phyloP scores from a whole-genome alignment of 2,888 invertebrate genomes.

The Callimorpha dominula region DNA sequence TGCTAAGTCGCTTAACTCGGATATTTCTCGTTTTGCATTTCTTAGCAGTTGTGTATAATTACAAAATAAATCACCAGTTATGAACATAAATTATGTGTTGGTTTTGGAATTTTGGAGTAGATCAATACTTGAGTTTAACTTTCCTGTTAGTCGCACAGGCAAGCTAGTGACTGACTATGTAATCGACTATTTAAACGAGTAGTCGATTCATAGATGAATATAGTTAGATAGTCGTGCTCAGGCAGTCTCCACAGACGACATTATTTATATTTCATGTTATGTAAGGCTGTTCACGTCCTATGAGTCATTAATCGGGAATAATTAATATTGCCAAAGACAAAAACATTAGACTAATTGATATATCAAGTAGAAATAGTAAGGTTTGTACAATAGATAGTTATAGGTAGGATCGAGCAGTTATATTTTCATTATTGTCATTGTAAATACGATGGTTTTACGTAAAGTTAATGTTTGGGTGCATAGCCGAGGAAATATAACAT shows the following conservation, averaged over 20 bases:
- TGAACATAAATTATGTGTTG: neutral
- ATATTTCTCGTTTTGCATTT: neutral
- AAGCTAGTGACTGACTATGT: slow-evolving; percentile 30
- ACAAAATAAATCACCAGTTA: neutral
- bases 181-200: slow-evolving; percentile 29
- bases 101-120: slow-evolving; percentile 8
- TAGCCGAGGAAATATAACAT: slow-evolving; percentile 40
- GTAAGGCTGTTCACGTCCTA: slow-evolving; percentile 50
- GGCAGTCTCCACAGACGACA: slow-evolving; percentile 31
- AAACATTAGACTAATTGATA: slow-evolving; percentile 55
- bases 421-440: slow-evolving; percentile 52
- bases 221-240: slow-evolving; percentile 35
- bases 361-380: slow-evolving; percentile 63
- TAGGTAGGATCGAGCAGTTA: slow-evolving; percentile 58
- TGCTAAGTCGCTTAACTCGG: neutral
- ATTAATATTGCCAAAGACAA: slow-evolving; percentile 72
- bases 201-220: slow-evolving; percentile 34
- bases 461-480: slow-evolving; percentile 51
- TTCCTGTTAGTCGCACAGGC: slow-evolving; percentile 23
- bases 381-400: slow-evolving; percentile 68
- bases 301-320: slow-evolving; percentile 54
- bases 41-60: neutral
- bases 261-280: slow-evolving; percentile 47
- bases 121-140: neutral
- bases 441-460: slow-evolving; percentile 52